Percentiles rank a stretch among this genome's conserved stretches.
phyloP scores from a whole-genome alignment of 2,797 vertebrate species.

The Sebastes miniatus region DNA sequence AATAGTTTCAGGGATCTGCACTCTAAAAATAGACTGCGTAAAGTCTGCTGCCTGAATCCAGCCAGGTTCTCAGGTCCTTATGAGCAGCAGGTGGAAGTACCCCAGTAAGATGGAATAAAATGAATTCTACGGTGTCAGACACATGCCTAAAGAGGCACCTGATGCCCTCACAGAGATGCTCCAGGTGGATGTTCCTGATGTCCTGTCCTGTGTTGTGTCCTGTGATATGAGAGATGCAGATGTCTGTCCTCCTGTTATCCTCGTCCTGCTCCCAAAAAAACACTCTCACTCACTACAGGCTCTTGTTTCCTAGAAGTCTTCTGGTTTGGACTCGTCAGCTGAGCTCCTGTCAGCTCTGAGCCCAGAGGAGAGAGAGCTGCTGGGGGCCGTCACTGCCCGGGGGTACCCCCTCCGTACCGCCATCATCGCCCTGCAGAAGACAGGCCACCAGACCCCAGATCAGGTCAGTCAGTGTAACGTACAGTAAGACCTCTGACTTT shows the following conservation, averaged over 20 bases:
- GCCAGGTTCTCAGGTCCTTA: conserved; percentile 29
- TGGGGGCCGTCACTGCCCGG: conserved; percentile 83
- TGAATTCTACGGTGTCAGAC: not conserved
- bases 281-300: no score
- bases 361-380: conserved; percentile 89
- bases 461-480: conserved; percentile 83
- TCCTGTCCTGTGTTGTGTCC: not conserved
- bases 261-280: no score
- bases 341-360: conserved; percentile 90
- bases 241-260: no score
- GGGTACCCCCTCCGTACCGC: conserved; percentile 89
- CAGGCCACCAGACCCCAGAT: conserved; percentile 85
- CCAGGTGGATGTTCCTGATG: not conserved
- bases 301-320: conserved; percentile 56
- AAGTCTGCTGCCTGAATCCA: conserved; percentile 66
- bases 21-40: conserved; percentile 71
- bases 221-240: no score
- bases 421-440: conserved; percentile 92
- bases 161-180: not conserved
- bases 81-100: conserved; percentile 4
- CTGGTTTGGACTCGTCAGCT: conserved; percentile 74
- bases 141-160: not conserved
- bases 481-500: not conserved
- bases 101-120: not conserved
- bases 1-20: conserved; percentile 61